Conservation (phyloP, 2,113 vertebrate genomes). For the Heterotilapia buettikoferi region DNA sequence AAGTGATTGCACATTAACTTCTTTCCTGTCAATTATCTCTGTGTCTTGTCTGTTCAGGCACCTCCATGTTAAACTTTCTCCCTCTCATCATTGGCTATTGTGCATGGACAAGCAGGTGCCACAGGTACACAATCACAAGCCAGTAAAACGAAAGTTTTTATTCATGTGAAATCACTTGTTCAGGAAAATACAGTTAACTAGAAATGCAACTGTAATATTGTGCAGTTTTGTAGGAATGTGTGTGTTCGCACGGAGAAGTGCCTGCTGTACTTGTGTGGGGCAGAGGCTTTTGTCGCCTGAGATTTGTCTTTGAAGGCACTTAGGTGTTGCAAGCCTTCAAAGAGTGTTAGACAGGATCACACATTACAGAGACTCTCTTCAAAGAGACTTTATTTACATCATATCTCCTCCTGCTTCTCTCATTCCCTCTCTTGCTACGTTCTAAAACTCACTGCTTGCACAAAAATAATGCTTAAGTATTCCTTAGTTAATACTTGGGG, state of each 20-base stretch:
- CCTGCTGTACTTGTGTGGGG: constrained; percentile 1
- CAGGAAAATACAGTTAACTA: neutral
- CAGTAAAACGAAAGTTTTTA: neutral
- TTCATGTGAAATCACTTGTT: neutral
- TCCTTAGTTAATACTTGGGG: neutral
- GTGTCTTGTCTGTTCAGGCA: neutral
- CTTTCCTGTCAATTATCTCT: neutral
- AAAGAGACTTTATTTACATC: constrained; percentile 60
- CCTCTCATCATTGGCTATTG: neutral
- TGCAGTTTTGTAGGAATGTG: neutral
- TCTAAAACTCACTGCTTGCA: constrained; percentile 16
- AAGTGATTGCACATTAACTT: neutral
- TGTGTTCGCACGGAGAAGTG: neutral
- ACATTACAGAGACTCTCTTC: constrained; percentile 42
- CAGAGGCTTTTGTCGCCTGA: constrained; percentile 21
- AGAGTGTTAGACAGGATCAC: constrained; percentile 47
- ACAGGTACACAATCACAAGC: neutral
- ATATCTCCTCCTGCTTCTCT: neutral
- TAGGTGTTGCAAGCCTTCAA: constrained; percentile 56
- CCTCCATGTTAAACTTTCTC: neutral
- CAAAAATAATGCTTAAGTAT: constrained; percentile 9
- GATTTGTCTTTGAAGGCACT: constrained; percentile 45
- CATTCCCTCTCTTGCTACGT: constrained; percentile 3
- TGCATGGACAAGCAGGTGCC: neutral
- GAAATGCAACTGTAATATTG: neutral